A percentile compares a stretch with the other conserved stretches of the same genome.
phyloP scores from a whole-genome alignment of 2,113 vertebrate genomes.

The Tupaia tana region DNA sequence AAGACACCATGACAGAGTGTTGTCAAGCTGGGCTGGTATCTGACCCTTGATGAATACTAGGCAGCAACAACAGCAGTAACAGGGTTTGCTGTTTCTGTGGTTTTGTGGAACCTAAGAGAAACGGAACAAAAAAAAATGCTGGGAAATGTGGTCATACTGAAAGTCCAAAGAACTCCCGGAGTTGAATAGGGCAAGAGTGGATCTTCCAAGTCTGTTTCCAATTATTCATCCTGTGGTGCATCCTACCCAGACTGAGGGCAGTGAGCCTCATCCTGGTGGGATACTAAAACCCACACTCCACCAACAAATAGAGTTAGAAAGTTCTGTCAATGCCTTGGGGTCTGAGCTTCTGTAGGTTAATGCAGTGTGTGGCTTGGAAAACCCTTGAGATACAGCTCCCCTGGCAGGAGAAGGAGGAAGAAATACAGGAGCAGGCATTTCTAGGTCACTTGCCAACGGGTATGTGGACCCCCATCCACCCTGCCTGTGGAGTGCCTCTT shows the following conservation, averaged over 20 bases:
- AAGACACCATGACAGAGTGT: not conserved
- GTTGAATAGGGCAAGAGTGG: not conserved
- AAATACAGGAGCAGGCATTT: not conserved
- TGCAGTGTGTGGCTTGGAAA: not conserved
- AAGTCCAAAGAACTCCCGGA: not conserved
- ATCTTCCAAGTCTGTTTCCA: not conserved
- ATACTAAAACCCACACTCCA: too few species aligned
- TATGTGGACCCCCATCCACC: not conserved
- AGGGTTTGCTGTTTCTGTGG: not conserved
- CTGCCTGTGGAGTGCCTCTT: not conserved
- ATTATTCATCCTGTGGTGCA: accelerated
- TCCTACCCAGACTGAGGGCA: too few species aligned
- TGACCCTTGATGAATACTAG: not conserved
- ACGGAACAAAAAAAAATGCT: not conserved
- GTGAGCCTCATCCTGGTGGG: not conserved
- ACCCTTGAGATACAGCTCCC: not conserved
- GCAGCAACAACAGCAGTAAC: not conserved
- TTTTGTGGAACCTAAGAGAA: not conserved
- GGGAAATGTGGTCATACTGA: not conserved
- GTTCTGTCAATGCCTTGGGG: not conserved
- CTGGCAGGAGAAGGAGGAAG: not conserved
- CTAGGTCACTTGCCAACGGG: accelerated
- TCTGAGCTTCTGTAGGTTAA: not conserved
- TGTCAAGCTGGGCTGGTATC: accelerated
- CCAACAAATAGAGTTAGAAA: accelerated